A percentile compares a stretch with the other conserved stretches of the same genome.
phyloP scores from a whole-genome alignment of 2,797 vertebrate species.

The Threskiornis aethiopicus region DNA sequence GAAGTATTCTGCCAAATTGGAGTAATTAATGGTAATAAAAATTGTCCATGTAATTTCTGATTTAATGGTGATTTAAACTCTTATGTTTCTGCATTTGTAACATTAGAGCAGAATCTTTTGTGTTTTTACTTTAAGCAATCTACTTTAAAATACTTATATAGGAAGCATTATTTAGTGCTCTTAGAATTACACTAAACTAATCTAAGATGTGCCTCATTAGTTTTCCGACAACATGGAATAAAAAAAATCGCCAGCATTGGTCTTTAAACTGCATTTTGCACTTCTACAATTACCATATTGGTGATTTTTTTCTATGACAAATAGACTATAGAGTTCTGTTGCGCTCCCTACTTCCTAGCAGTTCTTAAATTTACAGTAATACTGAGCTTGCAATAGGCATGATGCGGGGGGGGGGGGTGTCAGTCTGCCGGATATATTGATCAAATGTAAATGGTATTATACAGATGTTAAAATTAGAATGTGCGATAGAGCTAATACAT shows the following conservation, averaged over 20 bases:
- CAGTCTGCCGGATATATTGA: neutral
- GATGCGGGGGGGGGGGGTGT: too few relatives aligned
- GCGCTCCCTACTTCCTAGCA: neutral
- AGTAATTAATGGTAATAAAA: neutral
- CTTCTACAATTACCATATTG: slow-evolving; percentile 3
- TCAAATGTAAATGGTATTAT: neutral
- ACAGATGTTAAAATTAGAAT: neutral
- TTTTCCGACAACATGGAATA: slow-evolving; percentile 12
- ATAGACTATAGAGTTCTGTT: neutral
- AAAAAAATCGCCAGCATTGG: neutral
- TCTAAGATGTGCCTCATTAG: slow-evolving; percentile 34
- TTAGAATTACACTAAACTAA: slow-evolving; percentile 17
- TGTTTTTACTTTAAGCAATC: neutral
- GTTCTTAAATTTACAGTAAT: neutral
- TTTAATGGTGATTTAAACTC: neutral
- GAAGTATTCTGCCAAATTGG: neutral
- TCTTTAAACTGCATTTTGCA: slow-evolving; percentile 22
- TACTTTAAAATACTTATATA: neutral
- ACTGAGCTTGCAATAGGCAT: neutral
- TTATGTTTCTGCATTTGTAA: neutral
- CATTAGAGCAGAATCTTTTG: neutral
- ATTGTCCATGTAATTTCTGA: neutral
- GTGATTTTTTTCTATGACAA: neutral
- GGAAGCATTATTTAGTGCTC: slow-evolving; percentile 19
- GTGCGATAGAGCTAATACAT: neutral